Evolutionary conservation across 2,113 vertebrate species (phyloP), one percentile per base, ranked within the genome.

Genomic region (Sinocyclocheilus maitianheensis): DNA sequence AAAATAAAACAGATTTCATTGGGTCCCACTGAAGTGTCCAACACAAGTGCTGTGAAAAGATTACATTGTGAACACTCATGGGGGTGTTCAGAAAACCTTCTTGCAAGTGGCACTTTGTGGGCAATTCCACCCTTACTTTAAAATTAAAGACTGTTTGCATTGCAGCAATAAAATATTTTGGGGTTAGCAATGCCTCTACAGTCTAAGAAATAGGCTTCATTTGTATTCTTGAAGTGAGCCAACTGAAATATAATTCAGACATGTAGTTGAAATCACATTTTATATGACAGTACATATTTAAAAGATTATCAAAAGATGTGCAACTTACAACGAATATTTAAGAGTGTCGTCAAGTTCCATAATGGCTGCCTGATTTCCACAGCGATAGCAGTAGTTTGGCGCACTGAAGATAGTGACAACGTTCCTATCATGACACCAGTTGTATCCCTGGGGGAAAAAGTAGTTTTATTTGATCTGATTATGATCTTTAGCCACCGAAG

Each of bases 381-480:
- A 97, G 88, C 97, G 96, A 91, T 97, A 97, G 90, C 96, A 97
- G 94, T 97, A 97, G 90, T 97, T 97, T 91, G 97, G 97, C 93
- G 97, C 97, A 94, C 97, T 97, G 95, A 97, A 97, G 93, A 97
- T 97, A 20, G 97, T 97, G 91, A 97, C 97, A 93, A 97, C 97
- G 62, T 97, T 97, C 89, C 97, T 94, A 88, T 97, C 97, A 74
- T 97, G 97, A 93, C 97, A 97, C 97, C 97, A 97, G 90, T 97
- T 97, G 91, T 97, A 97, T 0, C 97, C 97, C 97, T 97, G 86
- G 1, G 60, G 48, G 3, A 30, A 34, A 72, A 12, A 69, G 77
- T 40, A 5, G 26, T 20, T 83, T 53, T 37, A 34, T 26, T 20
- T 77, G 5, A 48, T 48, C 24, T 22, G 2, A 67, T 71, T 8